Conservation (phyloP, 2,797 vertebrate genomes). For the Helostoma temminkii region DNA sequence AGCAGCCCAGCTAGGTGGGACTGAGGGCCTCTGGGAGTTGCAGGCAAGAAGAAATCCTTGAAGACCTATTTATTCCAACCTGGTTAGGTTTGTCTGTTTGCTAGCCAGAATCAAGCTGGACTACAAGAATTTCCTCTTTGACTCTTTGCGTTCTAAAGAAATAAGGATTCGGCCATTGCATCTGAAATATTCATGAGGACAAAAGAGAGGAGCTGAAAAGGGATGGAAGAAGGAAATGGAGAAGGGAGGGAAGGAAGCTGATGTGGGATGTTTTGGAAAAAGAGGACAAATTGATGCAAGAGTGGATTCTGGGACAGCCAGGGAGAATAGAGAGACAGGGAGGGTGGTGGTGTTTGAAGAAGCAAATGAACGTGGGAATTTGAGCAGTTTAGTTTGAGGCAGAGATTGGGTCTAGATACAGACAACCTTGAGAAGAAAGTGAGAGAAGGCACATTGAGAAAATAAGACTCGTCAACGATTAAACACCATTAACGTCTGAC, state of each 20-base stretch:
- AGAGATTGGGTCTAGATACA: conserved; percentile 47
- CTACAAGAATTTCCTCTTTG: conserved; percentile 28
- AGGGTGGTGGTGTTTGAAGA: conserved; percentile 28
- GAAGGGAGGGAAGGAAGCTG: conserved; percentile 47
- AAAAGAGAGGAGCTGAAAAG: conserved; percentile 65
- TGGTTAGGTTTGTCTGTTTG: conserved; percentile 49
- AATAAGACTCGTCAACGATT: conserved; percentile 49
- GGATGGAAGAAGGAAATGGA: conserved; percentile 42
- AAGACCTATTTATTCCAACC: conserved; percentile 62
- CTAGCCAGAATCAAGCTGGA: conserved; percentile 13
- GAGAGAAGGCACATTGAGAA: conserved; percentile 56
- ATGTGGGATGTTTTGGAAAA: conserved; percentile 56
- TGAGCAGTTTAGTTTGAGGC: conserved; percentile 50
- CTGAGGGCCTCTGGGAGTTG: conserved; percentile 42
- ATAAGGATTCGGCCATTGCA: conserved; percentile 40
- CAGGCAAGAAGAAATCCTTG: conserved; percentile 50
- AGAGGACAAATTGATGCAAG: conserved; percentile 63
- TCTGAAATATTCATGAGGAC: conserved; percentile 84
- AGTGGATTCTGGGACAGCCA: conserved; percentile 67
- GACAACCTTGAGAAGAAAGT: conserved; percentile 60
- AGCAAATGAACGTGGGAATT: conserved; percentile 58
- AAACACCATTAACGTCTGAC: conserved; percentile 67
- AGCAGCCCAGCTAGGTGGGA: conserved; percentile 53
- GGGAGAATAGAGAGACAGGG: conserved; percentile 30
- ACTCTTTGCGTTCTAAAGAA: conserved; percentile 33